phyloP scores from a whole-genome alignment of 2,888 invertebrate genomes.

The Apotomis betuletana region DNA sequence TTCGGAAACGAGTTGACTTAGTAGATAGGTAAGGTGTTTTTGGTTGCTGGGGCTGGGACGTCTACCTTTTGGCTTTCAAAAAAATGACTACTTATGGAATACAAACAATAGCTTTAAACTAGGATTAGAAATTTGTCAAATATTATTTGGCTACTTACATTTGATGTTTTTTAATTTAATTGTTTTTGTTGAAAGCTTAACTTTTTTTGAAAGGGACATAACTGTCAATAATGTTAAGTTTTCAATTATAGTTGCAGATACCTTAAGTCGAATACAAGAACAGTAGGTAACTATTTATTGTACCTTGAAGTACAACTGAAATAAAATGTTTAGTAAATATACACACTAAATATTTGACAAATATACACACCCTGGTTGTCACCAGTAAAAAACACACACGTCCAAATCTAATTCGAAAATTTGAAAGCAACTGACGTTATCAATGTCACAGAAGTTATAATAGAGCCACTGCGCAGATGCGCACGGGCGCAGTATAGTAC shows the following conservation, averaged over 20 bases:
- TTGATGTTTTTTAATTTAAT: too few relatives aligned
- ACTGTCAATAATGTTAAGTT: too few relatives aligned
- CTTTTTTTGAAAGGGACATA: too few relatives aligned
- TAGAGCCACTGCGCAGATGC: slow-evolving; percentile 30
- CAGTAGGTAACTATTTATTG: too few relatives aligned
- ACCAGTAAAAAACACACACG: slow-evolving; percentile 19
- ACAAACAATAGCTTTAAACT: not conserved
- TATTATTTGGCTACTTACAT: not conserved
- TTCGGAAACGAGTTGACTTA: not conserved
- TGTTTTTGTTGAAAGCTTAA: too few relatives aligned
- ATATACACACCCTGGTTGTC: slow-evolving; percentile 9
- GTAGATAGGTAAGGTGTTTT: not conserved
- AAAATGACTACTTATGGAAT: too few relatives aligned
- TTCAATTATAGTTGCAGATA: too few relatives aligned
- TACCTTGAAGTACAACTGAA: not conserved
- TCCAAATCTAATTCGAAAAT: slow-evolving; percentile 4
- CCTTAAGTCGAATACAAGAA: too few relatives aligned
- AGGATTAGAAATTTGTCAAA: not conserved
- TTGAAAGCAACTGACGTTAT: slow-evolving; percentile 1
- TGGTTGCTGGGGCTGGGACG: not conserved
- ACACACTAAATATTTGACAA: not conserved
- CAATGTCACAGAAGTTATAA: slow-evolving; percentile 17
- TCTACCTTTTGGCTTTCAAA: not conserved
- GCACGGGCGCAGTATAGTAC: slow-evolving; percentile 33
- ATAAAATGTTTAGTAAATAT: not conserved